phyloP scores from a whole-genome alignment of 2,113 vertebrate species.

The Leptobrachium leishanense region DNA sequence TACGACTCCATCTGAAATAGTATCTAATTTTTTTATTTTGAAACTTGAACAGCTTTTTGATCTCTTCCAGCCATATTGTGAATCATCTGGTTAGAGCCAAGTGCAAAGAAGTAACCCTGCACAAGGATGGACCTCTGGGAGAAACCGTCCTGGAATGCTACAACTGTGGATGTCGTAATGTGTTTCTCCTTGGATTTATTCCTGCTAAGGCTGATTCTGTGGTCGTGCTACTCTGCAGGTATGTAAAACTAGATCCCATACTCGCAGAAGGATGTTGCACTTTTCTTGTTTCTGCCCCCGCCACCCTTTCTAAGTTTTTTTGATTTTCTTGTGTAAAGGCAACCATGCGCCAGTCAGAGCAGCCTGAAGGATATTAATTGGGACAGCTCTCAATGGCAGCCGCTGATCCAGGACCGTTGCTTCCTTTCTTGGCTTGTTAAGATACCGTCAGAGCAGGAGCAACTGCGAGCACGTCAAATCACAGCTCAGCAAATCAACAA shows the following conservation, averaged over 20 bases:
- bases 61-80: slow-evolving; percentile 86
- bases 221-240: slow-evolving; percentile 96
- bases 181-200: slow-evolving; percentile 97
- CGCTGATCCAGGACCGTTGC: slow-evolving; percentile 96
- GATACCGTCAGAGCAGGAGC: slow-evolving; percentile 97
- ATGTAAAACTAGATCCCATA: slow-evolving; percentile 36
- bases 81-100: slow-evolving; percentile 97
- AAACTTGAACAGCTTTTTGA: neutral
- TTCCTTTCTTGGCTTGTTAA: slow-evolving; percentile 98
- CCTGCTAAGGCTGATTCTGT: slow-evolving; percentile 96
- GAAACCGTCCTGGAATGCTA: slow-evolving; percentile 97
- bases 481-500: slow-evolving; percentile 98
- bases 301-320: neutral
- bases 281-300: neutral
- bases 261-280: neutral
- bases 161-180: slow-evolving; percentile 95
- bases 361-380: slow-evolving; percentile 99
- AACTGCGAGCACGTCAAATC: slow-evolving; percentile 92
- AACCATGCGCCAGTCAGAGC: slow-evolving; percentile 98
- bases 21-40: neutral
- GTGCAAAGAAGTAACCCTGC: slow-evolving; percentile 97
- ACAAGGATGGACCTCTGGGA: slow-evolving; percentile 94
- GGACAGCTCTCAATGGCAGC: slow-evolving; percentile 99
- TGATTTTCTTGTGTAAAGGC: slow-evolving; percentile 67
- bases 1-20: no score